Base-by-base conservation (phyloP, 2,113 vertebrate species). In the Rhombomys opimus region DNA sequence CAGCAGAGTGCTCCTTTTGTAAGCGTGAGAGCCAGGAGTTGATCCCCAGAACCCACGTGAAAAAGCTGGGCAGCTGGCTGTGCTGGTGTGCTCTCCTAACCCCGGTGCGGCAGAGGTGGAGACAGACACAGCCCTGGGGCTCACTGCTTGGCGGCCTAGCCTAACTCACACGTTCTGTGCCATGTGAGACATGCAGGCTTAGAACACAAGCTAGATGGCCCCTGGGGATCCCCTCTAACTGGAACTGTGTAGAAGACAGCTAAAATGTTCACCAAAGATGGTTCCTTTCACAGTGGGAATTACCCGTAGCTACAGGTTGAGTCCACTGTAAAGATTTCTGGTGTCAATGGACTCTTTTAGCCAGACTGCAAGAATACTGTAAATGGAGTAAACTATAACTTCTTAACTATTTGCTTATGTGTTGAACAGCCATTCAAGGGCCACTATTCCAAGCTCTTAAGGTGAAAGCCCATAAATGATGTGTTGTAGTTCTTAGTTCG, bases 381-480 rank as follows among this genome's bases (percentile, higher is more conserved):
- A 38, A n/a, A 5, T 18, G 23, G n/a, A 41, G 18, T 59, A 77
- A 81, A 41, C 35, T 35, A 30, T 32, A 75, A 32, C 1, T 10
- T 25, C 4, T 78, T 59, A 30, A 15, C 23, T 59, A 11, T 17
- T 68, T 76, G 63, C 18, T n/a, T 27, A 5, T n/a, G 15, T 8
- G 27, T 4, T 93, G 63, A 13, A 1, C 67, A 81, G 70, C 35
- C 70, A 1, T 1, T 8, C 3, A 65, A 14, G 7, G 0, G 0
- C 7, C 32, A 82, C 2, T n/a, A 22, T 81, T 57, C 57, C 38
- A 25, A 82, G 13, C 22, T 84, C n/a, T 63, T 59, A 59, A 35
- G 11, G 18, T 46, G 2, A 82, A 14, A 59, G 15, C n/a, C 15
- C 61, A 3, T 27, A 63, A 65, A 23, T n/a, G 46, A 41, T 59